Evolutionary conservation across 2,888 invertebrate species (phyloP), one percentile per base, ranked within the genome.

Genomic region (Icerya purchasi): DNA sequence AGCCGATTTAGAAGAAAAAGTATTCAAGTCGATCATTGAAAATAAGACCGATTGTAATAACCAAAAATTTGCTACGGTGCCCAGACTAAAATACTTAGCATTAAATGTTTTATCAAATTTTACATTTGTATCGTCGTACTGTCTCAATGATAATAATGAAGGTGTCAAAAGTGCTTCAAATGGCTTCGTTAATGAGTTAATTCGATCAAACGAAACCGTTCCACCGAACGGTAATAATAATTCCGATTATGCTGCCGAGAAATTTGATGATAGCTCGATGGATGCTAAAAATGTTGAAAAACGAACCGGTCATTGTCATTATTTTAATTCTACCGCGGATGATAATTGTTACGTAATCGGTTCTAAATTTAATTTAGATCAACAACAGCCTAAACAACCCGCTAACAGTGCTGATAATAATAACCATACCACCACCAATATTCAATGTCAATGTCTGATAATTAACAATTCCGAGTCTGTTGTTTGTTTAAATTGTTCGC

Each of bases 361-460:
- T 36, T 36, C 36, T 8, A 14, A 8, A 8, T 8, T 8, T 36
- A 14, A 36, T 36, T 5, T 36, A 14, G 36, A 36, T 36, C 5
- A 8, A 14, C 14, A 14, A 5, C 36, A 36, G 36, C 36, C 5
- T 8, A 36, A 36, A 8, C 8, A 8, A 36, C 14, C 14, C 5
- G 14, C 5, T 14, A 36, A 5, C 14, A 36, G 36, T 14, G 14
- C 5, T 14, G 14, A 5, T 36, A 36, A 14, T 14, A 36, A 36
- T 14, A 8, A 8, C 14, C 36, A 36, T 36, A 36, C 36, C 5
- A 36, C 5, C 36, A 8, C 36, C 24, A 52, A 53, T 14, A 14
- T 60, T n/a, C 55, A 55, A 24, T 60, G 60, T 21, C 60, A 60
- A 22, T 60, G 60, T 36, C 36, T 56, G 22, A 56, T 60, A 3